These are phyloP conservation scores for Garra rufa DNA, from an alignment of 2,113 vertebrate genomes.

Conservation along the genomic window DNA sequence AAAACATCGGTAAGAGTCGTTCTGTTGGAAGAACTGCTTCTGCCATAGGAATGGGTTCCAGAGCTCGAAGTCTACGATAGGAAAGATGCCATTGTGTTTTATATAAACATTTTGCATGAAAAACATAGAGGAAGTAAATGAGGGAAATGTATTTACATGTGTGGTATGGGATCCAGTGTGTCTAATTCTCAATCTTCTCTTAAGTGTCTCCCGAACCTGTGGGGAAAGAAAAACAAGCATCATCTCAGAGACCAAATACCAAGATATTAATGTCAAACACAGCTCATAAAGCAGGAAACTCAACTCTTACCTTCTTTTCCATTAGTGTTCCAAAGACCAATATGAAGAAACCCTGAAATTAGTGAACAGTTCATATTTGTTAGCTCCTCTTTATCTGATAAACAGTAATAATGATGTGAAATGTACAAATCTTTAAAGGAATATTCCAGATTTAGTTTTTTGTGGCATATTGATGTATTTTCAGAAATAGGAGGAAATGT, in stretches of 20 bases:
- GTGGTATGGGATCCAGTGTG: neutral
- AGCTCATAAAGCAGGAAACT: neutral
- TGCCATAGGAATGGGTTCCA: neutral
- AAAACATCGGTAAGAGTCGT: constrained; percentile 6
- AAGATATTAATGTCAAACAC: neutral
- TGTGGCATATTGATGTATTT: neutral
- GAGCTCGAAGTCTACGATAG: neutral
- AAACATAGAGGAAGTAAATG: neutral
- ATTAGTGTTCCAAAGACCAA: constrained; percentile 64
- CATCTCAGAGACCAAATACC: neutral
- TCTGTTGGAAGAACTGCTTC: constrained; percentile 3
- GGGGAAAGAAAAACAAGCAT: neutral
- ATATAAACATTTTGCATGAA: neutral
- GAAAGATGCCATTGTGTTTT: neutral
- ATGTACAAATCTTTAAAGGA: neutral
- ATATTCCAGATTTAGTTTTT: neutral
- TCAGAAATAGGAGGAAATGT: too few species aligned
- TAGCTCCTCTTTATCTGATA: neutral
- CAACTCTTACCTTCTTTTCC: constrained; percentile 65
- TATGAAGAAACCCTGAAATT: constrained; percentile 58
- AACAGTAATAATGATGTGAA: neutral
- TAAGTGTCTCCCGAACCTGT: constrained; percentile 11
- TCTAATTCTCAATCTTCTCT: neutral
- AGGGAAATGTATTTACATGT: neutral
- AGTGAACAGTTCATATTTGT: neutral